Percentiles rank a stretch among this genome's conserved stretches.
phyloP scores from a whole-genome alignment of 1,140 invertebrate species.

The Conus ventricosus region DNA sequence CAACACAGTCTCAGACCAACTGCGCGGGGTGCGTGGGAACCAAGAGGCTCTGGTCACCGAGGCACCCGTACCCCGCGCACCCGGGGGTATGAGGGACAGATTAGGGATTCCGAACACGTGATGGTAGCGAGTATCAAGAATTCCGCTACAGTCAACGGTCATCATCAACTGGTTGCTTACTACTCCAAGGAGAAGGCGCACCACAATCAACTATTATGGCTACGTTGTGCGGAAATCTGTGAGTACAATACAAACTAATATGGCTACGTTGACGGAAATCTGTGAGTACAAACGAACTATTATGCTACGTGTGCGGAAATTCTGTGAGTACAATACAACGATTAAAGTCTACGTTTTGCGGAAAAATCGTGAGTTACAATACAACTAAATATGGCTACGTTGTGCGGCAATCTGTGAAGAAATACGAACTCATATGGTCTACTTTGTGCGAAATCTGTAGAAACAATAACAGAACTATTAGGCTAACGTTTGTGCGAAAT shows the following conservation, averaged over 20 bases:
- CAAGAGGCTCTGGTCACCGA: conserved; percentile 71
- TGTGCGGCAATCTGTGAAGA: no score
- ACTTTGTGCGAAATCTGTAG: no score
- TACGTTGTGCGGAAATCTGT: conserved; percentile 65
- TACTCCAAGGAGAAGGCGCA: conserved; percentile 70
- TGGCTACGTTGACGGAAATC: no score
- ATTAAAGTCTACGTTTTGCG: no score
- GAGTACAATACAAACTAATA: conserved; percentile 16
- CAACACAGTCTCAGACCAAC: conserved; percentile 34
- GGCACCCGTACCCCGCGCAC: conserved; percentile 60
- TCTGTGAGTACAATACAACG: no score
- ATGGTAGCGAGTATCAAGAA: conserved; percentile 71
- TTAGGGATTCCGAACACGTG: conserved; percentile 74
- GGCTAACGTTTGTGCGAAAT: no score
- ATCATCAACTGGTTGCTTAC: conserved; percentile 75
- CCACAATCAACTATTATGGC: conserved; percentile 70
- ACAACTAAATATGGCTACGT: no score
- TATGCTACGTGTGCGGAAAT: no score
- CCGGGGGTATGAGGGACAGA: conserved; percentile 56
- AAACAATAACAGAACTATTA: no score
- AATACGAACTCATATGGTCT: no score
- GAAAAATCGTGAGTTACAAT: no score
- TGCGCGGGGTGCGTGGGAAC: conserved; percentile 23
- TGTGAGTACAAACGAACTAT: no score
- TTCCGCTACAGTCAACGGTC: conserved; percentile 68